Evolutionary conservation across 2,888 invertebrate genomes (phyloP).

Genomic region (Hydriomena furcata): DNA sequence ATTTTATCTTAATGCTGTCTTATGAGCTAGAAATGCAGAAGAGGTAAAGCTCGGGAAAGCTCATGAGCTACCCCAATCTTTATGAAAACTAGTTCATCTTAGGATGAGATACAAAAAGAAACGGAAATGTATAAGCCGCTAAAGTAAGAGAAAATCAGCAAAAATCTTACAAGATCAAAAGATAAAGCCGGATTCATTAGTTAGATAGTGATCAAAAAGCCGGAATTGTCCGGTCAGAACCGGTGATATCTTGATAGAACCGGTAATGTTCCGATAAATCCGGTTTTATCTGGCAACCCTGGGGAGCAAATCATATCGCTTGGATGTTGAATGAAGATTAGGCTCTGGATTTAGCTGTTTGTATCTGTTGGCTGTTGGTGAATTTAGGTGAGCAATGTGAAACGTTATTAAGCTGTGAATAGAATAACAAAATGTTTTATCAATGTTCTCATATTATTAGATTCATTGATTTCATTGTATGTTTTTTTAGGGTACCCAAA

Average conservation of each 20-base stretch:
- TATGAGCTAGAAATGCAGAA: no score
- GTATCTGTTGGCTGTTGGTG: constrained; percentile 17
- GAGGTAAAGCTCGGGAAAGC: no score
- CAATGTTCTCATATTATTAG: neutral
- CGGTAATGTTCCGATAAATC: constrained; percentile 7
- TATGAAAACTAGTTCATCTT: no score
- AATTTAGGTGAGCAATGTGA: constrained; percentile 11
- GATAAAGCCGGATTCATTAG: neutral
- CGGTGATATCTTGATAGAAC: constrained; percentile 4
- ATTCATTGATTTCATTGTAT: no score
- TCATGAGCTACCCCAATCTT: no score
- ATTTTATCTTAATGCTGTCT: no score
- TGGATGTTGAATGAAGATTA: constrained; percentile 20
- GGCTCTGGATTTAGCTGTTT: constrained; percentile 20
- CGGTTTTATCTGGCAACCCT: constrained; percentile 13
- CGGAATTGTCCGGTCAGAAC: neutral
- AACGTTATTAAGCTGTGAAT: constrained; percentile 1
- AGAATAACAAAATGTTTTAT: neutral
- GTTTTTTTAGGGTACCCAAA: no score
- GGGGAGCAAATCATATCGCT: constrained; percentile 21
- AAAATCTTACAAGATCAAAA: no score
- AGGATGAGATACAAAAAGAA: no score
- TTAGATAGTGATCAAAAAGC: neutral
- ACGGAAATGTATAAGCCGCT: no score
- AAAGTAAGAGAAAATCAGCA: no score